Percentiles rank a stretch among this genome's conserved stretches.
phyloP scores from a whole-genome alignment of 2,888 invertebrate genomes.

The Archips crataeganus region DNA sequence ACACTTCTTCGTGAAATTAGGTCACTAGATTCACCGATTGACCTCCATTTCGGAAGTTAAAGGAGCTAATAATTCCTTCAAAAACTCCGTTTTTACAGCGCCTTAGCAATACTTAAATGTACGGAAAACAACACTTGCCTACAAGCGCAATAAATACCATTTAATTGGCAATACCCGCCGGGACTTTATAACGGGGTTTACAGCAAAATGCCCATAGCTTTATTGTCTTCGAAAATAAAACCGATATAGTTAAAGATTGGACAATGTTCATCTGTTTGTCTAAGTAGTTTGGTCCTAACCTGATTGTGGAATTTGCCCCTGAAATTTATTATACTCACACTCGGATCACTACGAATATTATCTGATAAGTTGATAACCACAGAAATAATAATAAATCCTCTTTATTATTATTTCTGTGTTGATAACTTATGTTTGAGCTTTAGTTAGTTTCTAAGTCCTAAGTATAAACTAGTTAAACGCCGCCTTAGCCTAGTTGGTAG shows the following conservation, averaged over 20 bases:
- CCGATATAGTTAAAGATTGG: conserved; percentile 4
- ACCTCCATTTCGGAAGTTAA: neutral
- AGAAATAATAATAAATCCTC: too few species aligned
- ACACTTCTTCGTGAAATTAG: neutral
- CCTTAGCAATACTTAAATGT: neutral
- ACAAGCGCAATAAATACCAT: conserved; percentile 36
- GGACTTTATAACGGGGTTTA: conserved; percentile 30
- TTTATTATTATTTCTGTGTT: too few species aligned
- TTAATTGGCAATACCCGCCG: conserved; percentile 31
- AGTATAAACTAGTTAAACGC: too few species aligned
- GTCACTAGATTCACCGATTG: neutral
- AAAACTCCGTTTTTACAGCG: conserved; percentile 2
- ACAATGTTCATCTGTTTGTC: conserved; percentile 18
- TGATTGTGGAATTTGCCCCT: too few species aligned
- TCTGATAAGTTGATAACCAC: too few species aligned
- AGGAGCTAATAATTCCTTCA: neutral
- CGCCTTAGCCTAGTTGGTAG: too few species aligned
- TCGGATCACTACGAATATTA: too few species aligned
- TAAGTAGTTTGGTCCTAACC: neutral
- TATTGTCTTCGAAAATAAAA: conserved; percentile 31
- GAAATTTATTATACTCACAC: too few species aligned
- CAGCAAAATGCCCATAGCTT: conserved; percentile 36
- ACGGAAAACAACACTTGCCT: conserved; percentile 35
- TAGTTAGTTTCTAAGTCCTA: too few species aligned
- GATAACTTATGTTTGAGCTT: too few species aligned